Conservation (phyloP, 2,888 invertebrate species). For the Agriopis leucophaearia region DNA sequence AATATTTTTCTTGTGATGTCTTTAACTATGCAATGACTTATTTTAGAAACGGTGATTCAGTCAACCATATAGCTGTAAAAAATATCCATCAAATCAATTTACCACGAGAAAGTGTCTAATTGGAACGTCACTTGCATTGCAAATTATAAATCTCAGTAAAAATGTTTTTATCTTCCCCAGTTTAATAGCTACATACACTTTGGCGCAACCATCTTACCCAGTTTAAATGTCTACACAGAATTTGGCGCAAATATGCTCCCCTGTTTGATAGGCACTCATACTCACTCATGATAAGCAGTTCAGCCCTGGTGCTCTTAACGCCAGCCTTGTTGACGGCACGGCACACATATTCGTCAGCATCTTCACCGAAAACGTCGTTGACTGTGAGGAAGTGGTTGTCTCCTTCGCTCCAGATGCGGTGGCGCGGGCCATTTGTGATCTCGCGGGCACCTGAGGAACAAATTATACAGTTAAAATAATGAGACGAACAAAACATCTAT, state of each 20-base stretch:
- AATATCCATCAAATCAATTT: no score
- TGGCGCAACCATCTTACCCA: neutral
- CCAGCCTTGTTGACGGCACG: conserved; percentile 98
- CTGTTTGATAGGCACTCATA: conserved; percentile 8
- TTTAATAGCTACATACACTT: neutral
- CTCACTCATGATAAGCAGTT: conserved; percentile 98
- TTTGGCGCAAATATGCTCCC: neutral
- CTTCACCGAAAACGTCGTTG: conserved; percentile 98
- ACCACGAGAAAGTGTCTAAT: no score
- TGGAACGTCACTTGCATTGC: no score
- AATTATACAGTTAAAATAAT: neutral
- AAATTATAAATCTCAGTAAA: no score
- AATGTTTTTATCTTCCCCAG: neutral
- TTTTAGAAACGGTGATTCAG: no score
- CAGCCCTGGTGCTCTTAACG: conserved; percentile 97
- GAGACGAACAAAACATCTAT: neutral
- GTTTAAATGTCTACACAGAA: neutral
- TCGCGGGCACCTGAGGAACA: conserved; percentile 91
- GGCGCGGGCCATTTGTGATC: conserved; percentile 95
- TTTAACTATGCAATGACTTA: no score
- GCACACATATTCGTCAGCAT: conserved; percentile 99
- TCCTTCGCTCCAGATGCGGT: conserved; percentile 96
- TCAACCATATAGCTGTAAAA: no score
- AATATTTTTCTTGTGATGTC: no score
- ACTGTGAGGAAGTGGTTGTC: conserved; percentile 95